Conservation (phyloP, 2,797 vertebrate genomes). For the Danio jaintianensis region DNA sequence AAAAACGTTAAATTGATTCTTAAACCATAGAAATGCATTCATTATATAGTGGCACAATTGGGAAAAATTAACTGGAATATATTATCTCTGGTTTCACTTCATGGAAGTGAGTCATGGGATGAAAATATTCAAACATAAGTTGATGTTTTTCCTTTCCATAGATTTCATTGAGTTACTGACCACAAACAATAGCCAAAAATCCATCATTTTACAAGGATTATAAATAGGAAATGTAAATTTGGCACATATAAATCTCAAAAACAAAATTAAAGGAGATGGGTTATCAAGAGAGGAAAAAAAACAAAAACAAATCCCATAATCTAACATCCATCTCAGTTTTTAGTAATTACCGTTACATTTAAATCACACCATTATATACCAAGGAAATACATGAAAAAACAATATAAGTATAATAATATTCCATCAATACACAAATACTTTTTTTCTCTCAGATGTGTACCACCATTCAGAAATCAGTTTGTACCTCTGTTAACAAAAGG, state of each 20-base stretch:
- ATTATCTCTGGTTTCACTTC: slow-evolving; percentile 41
- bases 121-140: slow-evolving; percentile 45
- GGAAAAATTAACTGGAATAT: slow-evolving; percentile 29
- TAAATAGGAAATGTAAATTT: slow-evolving; percentile 26
- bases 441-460: slow-evolving; percentile 16
- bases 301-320: background rate
- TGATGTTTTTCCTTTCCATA: background rate
- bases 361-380: slow-evolving; percentile 20
- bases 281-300: background rate
- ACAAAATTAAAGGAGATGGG: slow-evolving; percentile 13
- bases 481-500: slow-evolving; percentile 28
- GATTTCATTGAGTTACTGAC: slow-evolving; percentile 20
- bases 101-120: slow-evolving; percentile 49
- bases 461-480: slow-evolving; percentile 18
- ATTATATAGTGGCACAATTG: slow-evolving; percentile 32
- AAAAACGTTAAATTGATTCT: slow-evolving; percentile 20
- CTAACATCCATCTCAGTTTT: slow-evolving; percentile 22
- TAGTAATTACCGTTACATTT: slow-evolving; percentile 12
- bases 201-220: slow-evolving; percentile 2
- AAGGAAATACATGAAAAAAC: slow-evolving; percentile 12
- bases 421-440: slow-evolving; percentile 20
- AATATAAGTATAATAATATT: slow-evolving; percentile 10
- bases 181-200: background rate
- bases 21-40: slow-evolving; percentile 45
- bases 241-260: background rate